Base-by-base conservation (phyloP, 2,888 invertebrate species). In the Pristionchus exspectatus region DNA sequence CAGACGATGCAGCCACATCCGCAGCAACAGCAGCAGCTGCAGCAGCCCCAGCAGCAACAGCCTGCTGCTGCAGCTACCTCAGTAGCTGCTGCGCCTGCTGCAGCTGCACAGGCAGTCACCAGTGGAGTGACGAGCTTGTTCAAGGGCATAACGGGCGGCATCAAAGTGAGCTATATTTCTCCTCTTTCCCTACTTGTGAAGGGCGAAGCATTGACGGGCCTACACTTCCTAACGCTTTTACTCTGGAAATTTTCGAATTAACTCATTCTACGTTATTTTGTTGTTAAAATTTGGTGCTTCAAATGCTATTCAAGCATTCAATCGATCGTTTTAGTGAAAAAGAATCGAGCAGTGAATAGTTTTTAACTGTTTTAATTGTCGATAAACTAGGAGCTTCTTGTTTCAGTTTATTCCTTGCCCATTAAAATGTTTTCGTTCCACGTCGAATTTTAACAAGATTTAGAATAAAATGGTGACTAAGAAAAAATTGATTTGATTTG, bases 61-160 rank as follows among this genome's bases (percentile, higher is more conserved):
- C 54, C 18, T 3, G 5, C 5, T 1, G 14, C 30, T 14, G 33
- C 84, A 33, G 9, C 84, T 21, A 56, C 56, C 30, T 56, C 59
- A 24, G 84, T 85, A 59, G 59, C 87, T 69, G 87, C 69, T 27
- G 66, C 87, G 1, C 87, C 87, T 18, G 50, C 44, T 44, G 66
- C 87, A 27, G 66, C 63, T 44, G 87, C 87, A 14, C 66, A 87
- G 12, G 69, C 66, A 44, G 87, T 87, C 2, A 87, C 87, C 18
- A 54, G 50, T 16, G 87, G 87, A 12, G 87, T 54, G 7, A 87
- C 54, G 18, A 87, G 69, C 30, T 50, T 87, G 50, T 69, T 87
- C 69, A 87, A 87, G 69, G 87, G 87, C n/a, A 87, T 87, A 27
- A 87, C 87, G 3, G 87, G 89, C 9, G 56, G 90, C 54, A 81